A percentile compares a stretch with the other conserved stretches of the same genome.
Conservation (phyloP, 2,113 vertebrate genomes). For the Mormoops blainvillei region DNA sequence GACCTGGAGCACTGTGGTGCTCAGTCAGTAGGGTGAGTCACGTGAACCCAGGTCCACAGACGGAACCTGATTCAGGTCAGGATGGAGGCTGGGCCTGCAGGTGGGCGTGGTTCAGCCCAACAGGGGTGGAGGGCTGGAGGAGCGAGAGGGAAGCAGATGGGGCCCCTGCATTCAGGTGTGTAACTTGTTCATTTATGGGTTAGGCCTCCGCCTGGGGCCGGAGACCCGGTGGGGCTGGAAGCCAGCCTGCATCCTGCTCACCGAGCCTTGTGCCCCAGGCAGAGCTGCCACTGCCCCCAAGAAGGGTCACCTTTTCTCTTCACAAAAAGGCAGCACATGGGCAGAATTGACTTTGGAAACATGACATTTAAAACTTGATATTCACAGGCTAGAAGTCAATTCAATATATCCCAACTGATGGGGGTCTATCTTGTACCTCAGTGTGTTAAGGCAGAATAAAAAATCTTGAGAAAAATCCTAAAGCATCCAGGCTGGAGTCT, state of each 20-base stretch:
- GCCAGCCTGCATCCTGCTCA: background rate
- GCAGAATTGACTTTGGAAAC: background rate
- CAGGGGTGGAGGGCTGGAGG: background rate
- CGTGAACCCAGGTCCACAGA: background rate
- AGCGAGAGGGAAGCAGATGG: background rate
- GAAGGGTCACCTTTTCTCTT: background rate
- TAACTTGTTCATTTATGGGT: background rate
- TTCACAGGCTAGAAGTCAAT: background rate
- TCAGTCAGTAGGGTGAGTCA: background rate
- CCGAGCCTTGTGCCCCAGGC: too few relatives aligned
- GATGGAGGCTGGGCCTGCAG: background rate
- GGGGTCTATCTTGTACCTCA: background rate
- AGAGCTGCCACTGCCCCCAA: background rate
- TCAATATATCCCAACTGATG: background rate
- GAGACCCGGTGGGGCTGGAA: background rate
- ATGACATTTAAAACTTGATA: background rate
- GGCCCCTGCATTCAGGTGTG: background rate
- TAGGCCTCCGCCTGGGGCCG: accelerated
- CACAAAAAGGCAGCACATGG: background rate
- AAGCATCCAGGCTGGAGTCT: background rate
- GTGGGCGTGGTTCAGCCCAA: accelerated
- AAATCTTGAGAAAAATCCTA: background rate
- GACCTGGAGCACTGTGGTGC: background rate
- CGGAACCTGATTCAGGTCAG: background rate
- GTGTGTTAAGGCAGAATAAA: background rate